Percentiles rank a stretch among this genome's conserved stretches.
Evolutionary conservation across 2,113 vertebrate genomes (phyloP).

Genomic region (Lathamus discolor): DNA sequence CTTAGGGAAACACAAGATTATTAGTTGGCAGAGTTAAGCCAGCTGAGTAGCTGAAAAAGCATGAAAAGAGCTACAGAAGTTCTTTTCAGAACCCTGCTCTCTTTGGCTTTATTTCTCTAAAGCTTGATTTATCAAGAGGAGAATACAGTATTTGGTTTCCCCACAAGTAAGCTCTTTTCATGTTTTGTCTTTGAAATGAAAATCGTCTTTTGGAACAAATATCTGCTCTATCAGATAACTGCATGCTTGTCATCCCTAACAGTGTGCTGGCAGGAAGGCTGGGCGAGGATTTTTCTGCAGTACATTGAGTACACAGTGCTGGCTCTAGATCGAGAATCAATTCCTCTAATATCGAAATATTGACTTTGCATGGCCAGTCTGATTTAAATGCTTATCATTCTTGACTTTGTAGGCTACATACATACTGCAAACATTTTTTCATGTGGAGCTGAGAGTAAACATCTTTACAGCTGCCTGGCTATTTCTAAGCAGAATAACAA

Average conservation of each 20-base stretch:
- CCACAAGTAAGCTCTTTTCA: slow-evolving; percentile 67
- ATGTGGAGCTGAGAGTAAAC: slow-evolving; percentile 26
- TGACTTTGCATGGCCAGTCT: slow-evolving; percentile 59
- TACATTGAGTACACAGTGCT: slow-evolving; percentile 53
- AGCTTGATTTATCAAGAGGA: slow-evolving; percentile 62
- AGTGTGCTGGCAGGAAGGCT: slow-evolving; percentile 58
- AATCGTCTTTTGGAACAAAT: slow-evolving; percentile 67
- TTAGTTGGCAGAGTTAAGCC: slow-evolving; percentile 40
- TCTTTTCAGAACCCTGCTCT: slow-evolving; percentile 56
- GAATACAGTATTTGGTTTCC: slow-evolving; percentile 66
- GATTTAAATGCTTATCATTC: slow-evolving; percentile 70
- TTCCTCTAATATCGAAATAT: slow-evolving; percentile 71
- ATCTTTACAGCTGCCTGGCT: slow-evolving; percentile 22
- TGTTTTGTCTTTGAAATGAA: slow-evolving; percentile 77
- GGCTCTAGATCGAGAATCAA: slow-evolving; percentile 66
- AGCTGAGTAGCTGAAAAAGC: slow-evolving; percentile 50
- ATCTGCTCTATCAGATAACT: slow-evolving; percentile 62
- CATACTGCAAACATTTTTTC: slow-evolving; percentile 48
- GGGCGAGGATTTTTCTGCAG: slow-evolving; percentile 52
- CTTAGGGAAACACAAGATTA: slow-evolving; percentile 45
- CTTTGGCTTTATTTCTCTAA: slow-evolving; percentile 59
- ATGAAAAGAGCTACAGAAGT: slow-evolving; percentile 52
- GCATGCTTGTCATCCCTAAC: slow-evolving; percentile 57
- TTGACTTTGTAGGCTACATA: slow-evolving; percentile 55
- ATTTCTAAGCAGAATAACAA: slow-evolving; percentile 38